Evolutionary conservation across 1,140 invertebrate genomes (phyloP), one percentile per base, ranked within the genome.

Genomic region (Drosophila suzukii): DNA sequence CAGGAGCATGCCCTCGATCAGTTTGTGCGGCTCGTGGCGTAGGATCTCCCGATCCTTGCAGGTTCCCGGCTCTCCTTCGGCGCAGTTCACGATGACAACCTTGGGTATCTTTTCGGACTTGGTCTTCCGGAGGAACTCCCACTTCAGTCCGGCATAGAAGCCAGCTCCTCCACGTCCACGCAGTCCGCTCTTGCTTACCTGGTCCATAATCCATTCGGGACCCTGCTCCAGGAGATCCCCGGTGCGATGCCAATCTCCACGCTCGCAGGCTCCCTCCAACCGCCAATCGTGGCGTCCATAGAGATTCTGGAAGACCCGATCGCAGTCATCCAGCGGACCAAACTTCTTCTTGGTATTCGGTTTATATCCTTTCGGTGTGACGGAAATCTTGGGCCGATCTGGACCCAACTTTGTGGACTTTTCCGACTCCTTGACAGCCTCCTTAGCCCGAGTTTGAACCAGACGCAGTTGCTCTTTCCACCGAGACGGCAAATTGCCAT

Each of bases 31-130:
- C 93, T 99, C 98, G 91, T 99, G 98, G 57, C 98, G 94, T 95
- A 99, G 96, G 67, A 99, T 99, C 93, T 99, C 98, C 44, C 99
- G 94, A 93, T 99, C 99, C 93, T 99, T 99, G 92, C 99, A 99
- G 0, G 99, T 99, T 3, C 99, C 99, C 34, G 99, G 99, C 92
- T 99, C 99, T 32, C 98, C 83, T 93, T 99, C 99, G 92, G 99
- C 98, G 71, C 97, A 99, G 93, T 99, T 99, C 0, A 99, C 96
- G 4, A 99, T 98, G 20, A 99, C 93, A 93, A 99, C 98, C 91
- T 99, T 99, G 94, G 99, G 98, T 20, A 10, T 24, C 1, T 98
- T 99, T 81, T 98, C 98, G 94, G 99, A 98, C 1, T 98, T 27
- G 12, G 34, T 38, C 0, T 98, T 97, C 0, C 55, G 75, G 97